These are phyloP conservation scores for Pachyuromys duprasi DNA, from an alignment of 2,797 vertebrate species.

Conservation along the genomic window DNA sequence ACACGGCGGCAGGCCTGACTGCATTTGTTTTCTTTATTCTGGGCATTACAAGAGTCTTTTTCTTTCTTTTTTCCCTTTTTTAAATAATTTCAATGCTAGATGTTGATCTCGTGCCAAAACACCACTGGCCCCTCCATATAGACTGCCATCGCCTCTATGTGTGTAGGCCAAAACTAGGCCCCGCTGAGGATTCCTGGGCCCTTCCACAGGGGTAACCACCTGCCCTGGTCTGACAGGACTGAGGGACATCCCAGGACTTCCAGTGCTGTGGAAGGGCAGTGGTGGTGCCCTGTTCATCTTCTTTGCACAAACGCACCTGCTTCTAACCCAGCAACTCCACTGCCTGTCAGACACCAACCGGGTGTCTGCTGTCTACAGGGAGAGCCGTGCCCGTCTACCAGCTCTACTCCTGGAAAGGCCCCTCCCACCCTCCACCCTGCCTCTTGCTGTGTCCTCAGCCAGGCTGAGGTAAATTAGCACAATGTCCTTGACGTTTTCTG, in stretches of 20 bases:
- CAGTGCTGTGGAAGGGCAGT: neutral
- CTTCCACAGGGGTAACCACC: neutral
- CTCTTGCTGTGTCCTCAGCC: neutral
- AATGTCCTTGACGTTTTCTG: conserved; percentile 65
- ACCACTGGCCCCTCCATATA: neutral
- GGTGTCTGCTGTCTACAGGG: neutral
- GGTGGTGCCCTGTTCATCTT: neutral
- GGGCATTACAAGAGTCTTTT: neutral
- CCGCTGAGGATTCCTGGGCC: neutral
- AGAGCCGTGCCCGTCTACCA: neutral
- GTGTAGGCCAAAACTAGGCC: neutral
- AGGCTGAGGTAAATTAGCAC: conserved; percentile 60
- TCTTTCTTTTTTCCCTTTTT: neutral
- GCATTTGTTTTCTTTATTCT: conserved; percentile 34
- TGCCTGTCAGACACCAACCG: neutral
- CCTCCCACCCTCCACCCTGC: neutral
- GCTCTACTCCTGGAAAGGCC: neutral
- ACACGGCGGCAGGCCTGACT: neutral
- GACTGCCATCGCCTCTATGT: neutral
- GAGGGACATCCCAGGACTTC: neutral
- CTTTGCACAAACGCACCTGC: neutral
- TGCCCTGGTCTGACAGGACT: neutral
- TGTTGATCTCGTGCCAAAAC: conserved; percentile 1
- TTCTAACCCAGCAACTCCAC: neutral
- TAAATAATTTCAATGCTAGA: conserved; percentile 53